A percentile compares a stretch with the other conserved stretches of the same genome.
Conservation (phyloP, 2,888 invertebrate species). For the Meiosimyza platycephala region DNA sequence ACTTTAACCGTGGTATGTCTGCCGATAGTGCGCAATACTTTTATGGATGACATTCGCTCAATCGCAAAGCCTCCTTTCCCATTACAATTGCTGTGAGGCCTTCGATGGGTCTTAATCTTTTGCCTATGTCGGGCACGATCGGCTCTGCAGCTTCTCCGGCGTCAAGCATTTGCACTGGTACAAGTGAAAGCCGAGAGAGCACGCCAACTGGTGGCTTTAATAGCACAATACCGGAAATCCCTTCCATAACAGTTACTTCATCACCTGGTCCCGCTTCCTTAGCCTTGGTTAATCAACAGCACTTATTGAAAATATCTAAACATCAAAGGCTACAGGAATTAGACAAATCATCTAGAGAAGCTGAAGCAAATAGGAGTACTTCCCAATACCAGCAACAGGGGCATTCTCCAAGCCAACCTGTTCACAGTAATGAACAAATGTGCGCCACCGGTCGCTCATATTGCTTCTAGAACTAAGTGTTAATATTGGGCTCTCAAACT, state of each 20-base stretch:
- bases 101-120: constrained; percentile 57
- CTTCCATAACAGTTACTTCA: constrained; percentile 54
- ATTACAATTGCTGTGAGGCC: constrained; percentile 57
- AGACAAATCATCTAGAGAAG: background rate
- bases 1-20: constrained; percentile 58
- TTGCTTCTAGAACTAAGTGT: constrained; percentile 63
- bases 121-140: constrained; percentile 59
- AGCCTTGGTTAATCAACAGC: constrained; percentile 49
- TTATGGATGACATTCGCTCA: constrained; percentile 66
- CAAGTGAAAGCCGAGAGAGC: constrained; percentile 42
- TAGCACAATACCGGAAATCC: constrained; percentile 55
- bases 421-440: constrained; percentile 52
- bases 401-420: constrained; percentile 43
- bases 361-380: constrained; percentile 23
- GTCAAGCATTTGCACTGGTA: constrained; percentile 28
- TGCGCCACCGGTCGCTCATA: constrained; percentile 60
- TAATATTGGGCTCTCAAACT: constrained; percentile 48
- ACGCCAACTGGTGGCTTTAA: constrained; percentile 51
- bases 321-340: constrained; percentile 35
- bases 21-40: constrained; percentile 60
- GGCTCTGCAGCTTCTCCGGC: constrained; percentile 47
- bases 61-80: constrained; percentile 60
- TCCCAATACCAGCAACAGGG: constrained; percentile 39
- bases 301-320: constrained; percentile 50
- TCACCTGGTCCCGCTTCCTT: constrained; percentile 53